These are phyloP conservation scores for Lasiurus borealis DNA, from an alignment of 2,113 vertebrate species.

Conservation along the genomic window DNA sequence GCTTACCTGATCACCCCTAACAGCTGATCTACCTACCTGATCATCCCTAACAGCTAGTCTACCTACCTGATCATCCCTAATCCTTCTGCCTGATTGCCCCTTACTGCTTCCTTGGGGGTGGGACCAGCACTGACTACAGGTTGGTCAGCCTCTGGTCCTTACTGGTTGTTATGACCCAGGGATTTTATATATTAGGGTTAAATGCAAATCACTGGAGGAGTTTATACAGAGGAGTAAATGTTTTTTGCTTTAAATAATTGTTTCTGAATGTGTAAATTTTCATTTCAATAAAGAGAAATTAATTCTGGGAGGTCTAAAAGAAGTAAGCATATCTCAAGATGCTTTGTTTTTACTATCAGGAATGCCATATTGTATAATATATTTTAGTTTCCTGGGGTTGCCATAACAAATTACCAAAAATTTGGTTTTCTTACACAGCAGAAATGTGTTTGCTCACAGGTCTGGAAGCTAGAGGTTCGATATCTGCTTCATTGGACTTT, in stretches of 20 bases:
- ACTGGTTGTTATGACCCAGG: too few relatives aligned
- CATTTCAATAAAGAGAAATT: not conserved
- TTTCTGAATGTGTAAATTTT: not conserved
- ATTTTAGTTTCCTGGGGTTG: not conserved
- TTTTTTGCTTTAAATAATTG: not conserved
- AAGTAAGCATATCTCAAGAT: not conserved
- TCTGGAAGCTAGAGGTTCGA: not conserved
- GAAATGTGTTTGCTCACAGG: not conserved
- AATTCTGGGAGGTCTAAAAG: not conserved
- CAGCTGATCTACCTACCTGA: too few relatives aligned
- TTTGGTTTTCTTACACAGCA: not conserved
- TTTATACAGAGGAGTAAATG: not conserved
- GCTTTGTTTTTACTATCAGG: not conserved
- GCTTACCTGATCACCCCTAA: too few relatives aligned
- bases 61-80: too few relatives aligned
- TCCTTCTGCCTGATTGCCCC: too few relatives aligned
- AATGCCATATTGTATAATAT: not conserved
- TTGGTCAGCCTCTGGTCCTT: too few relatives aligned
- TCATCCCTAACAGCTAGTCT: too few relatives aligned
- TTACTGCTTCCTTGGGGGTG: too few relatives aligned
- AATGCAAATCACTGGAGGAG: not conserved
- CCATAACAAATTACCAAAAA: not conserved
- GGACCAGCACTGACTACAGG: too few relatives aligned
- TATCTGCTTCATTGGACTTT: not conserved
- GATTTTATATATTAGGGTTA: not conserved